Percentiles rank a stretch among this genome's conserved stretches.
These are phyloP conservation scores for Cheilosia urbana DNA, from an alignment of 2,888 invertebrate genomes.

Conservation along the genomic window DNA sequence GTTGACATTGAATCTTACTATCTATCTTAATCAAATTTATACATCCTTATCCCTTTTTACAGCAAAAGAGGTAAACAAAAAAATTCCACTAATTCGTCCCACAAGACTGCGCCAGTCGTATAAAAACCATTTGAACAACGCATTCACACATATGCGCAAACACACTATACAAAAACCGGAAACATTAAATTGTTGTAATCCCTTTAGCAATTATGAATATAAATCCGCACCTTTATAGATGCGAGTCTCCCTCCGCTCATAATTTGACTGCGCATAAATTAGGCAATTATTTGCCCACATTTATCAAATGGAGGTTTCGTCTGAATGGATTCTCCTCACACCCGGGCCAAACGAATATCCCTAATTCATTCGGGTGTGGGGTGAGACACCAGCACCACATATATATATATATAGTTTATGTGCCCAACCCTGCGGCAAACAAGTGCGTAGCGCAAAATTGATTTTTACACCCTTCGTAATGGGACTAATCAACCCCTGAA, in stretches of 20 bases:
- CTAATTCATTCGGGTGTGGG: conserved; percentile 33
- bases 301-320: conserved; percentile 71
- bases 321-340: conserved; percentile 35
- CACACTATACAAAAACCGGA: conserved; percentile 46
- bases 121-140: too few species aligned
- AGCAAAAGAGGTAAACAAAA: too few species aligned
- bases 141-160: conserved; percentile 4
- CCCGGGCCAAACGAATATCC: conserved; percentile 11
- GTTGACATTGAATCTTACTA: too few species aligned
- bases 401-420: conserved; percentile 38
- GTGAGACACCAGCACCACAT: background rate
- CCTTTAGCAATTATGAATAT: conserved; percentile 58
- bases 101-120: too few species aligned
- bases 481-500: conserved; percentile 71
- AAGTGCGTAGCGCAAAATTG: conserved; percentile 72
- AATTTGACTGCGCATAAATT: conserved; percentile 70
- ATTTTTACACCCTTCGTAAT: conserved; percentile 70
- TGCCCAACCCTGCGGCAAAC: conserved; percentile 63
- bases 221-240: conserved; percentile 37
- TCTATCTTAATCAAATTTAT: too few species aligned
- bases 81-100: too few species aligned
- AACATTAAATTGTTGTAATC: conserved; percentile 75
- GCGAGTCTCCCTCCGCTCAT: conserved; percentile 17
- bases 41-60: too few species aligned
- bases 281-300: conserved; percentile 76